Conservation (phyloP, 2,888 invertebrate species). For the Protula sp. region DNA sequence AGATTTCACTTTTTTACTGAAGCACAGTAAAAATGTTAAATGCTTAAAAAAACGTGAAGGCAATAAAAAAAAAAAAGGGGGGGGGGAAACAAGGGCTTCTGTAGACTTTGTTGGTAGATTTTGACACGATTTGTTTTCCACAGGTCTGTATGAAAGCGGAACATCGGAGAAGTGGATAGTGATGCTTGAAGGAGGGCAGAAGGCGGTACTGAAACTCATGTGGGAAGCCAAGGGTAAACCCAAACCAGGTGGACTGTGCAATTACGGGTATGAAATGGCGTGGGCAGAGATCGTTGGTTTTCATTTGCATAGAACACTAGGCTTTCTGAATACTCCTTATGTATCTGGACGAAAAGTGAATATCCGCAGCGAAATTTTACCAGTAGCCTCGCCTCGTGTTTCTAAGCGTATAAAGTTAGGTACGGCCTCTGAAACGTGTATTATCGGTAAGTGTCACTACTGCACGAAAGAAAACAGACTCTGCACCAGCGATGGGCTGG, state of each 20-base stretch:
- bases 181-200: conserved; percentile 26
- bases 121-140: too few relatives aligned
- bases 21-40: too few relatives aligned
- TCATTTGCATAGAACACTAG: conserved; percentile 24
- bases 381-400: conserved; percentile 21
- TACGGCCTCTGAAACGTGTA: too few relatives aligned
- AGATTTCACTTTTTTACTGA: too few relatives aligned
- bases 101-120: too few relatives aligned
- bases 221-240: conserved; percentile 25
- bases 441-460: conserved; percentile 20
- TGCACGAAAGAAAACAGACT: conserved; percentile 13
- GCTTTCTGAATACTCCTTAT: conserved; percentile 26
- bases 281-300: conserved; percentile 26
- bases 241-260: conserved; percentile 24
- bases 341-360: conserved; percentile 24
- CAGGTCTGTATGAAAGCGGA: conserved; percentile 19
- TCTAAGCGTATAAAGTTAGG: conserved; percentile 10
- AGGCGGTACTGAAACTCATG: conserved; percentile 23
- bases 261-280: conserved; percentile 26
- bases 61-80: too few relatives aligned
- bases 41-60: too few relatives aligned
- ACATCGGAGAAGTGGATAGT: conserved; percentile 27
- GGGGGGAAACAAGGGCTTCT: too few relatives aligned
- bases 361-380: conserved; percentile 20
- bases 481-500: conserved; percentile 18